phyloP scores from a whole-genome alignment of 2,113 vertebrate genomes.

The Morone saxatilis region DNA sequence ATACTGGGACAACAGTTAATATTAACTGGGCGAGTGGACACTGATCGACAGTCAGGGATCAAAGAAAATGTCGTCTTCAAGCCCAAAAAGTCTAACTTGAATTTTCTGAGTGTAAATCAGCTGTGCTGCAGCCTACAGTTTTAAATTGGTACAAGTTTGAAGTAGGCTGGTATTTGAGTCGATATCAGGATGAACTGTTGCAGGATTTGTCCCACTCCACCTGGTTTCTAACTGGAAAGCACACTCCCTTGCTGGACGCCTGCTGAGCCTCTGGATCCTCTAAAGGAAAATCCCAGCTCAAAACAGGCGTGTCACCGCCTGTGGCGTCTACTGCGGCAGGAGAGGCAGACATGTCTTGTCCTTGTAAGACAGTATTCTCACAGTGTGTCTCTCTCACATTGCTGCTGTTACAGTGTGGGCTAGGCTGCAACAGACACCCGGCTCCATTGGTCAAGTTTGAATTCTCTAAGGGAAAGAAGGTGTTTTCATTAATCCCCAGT shows the following conservation, averaged over 20 bases:
- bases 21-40: background rate
- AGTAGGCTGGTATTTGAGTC: background rate
- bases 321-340: background rate
- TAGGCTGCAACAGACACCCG: background rate
- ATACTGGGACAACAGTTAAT: background rate
- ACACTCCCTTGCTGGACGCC: background rate
- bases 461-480: slow-evolving; percentile 53
- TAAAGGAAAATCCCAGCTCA: slow-evolving; percentile 4
- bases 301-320: background rate
- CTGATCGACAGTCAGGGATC: background rate
- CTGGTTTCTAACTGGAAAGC: slow-evolving; percentile 66
- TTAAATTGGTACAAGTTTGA: background rate
- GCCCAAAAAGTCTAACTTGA: background rate
- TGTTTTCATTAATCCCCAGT: slow-evolving; percentile 59
- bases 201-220: slow-evolving; percentile 81
- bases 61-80: background rate
- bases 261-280: slow-evolving; percentile 6
- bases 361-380: background rate
- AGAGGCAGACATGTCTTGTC: slow-evolving; percentile 3
- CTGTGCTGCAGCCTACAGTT: background rate
- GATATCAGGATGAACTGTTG: slow-evolving; percentile 67
- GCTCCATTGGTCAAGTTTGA: slow-evolving; percentile 37
- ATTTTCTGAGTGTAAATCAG: background rate
- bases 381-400: slow-evolving; percentile 1
- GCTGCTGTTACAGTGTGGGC: background rate